phyloP scores from a whole-genome alignment of 2,888 invertebrate genomes.

The Netelia fuscicornis region DNA sequence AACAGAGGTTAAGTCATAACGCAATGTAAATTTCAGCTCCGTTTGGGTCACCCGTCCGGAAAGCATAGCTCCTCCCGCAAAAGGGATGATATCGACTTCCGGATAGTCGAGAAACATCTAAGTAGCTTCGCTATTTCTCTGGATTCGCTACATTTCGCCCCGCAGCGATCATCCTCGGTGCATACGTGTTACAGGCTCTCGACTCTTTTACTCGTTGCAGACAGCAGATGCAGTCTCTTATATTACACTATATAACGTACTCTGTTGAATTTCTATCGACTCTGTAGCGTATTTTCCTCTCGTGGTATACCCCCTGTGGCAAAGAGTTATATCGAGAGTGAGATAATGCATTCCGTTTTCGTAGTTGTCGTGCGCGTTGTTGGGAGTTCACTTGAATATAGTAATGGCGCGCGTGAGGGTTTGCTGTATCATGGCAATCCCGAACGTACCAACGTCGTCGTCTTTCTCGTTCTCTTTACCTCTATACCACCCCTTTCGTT shows the following conservation, averaged over 20 bases:
- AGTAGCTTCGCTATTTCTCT: not conserved
- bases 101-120: conserved; percentile 3
- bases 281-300: conserved; percentile 14
- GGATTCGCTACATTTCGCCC: conserved; percentile 16
- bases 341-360: conserved; percentile 75
- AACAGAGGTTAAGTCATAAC: not conserved
- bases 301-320: conserved; percentile 54
- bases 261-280: not conserved
- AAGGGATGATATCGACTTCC: not conserved
- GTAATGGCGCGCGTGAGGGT: conserved; percentile 46
- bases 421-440: conserved; percentile 60
- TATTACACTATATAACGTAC: conserved; percentile 37
- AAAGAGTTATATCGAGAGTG: conserved; percentile 61
- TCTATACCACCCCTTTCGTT: conserved; percentile 10
- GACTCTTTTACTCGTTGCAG: conserved; percentile 14
- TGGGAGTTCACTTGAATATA: conserved; percentile 72
- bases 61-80: not conserved
- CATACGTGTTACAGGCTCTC: not conserved
- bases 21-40: not conserved
- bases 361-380: conserved; percentile 70
- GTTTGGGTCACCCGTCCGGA: not conserved
- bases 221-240: conserved; percentile 38
- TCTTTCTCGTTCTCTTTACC: conserved; percentile 53
- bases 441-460: conserved; percentile 73
- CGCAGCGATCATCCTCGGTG: conserved; percentile 23